Conservation (phyloP, 2,113 vertebrate species). For the Passer montanus region DNA sequence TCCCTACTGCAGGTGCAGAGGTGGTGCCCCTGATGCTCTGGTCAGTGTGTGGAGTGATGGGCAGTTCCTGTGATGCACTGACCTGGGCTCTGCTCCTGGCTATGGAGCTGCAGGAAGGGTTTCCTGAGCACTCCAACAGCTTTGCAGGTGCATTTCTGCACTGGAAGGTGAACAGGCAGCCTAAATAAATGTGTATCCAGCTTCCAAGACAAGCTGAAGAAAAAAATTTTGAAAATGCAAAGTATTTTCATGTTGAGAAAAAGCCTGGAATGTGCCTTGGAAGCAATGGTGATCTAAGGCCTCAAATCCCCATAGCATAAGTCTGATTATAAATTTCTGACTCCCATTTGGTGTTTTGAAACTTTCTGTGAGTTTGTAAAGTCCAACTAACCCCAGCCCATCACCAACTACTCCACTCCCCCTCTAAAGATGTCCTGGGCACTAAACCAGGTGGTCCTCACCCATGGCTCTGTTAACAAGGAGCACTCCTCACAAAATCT, state of each 20-base stretch:
- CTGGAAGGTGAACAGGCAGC: not conserved
- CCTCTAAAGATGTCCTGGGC: not conserved
- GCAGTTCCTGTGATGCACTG: not conserved
- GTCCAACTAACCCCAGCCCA: too few species aligned
- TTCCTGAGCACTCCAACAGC: not conserved
- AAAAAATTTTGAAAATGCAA: not conserved
- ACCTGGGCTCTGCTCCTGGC: not conserved
- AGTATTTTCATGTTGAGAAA: not conserved
- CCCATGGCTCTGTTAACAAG: not conserved
- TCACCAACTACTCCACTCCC: not conserved
- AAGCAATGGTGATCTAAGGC: not conserved
- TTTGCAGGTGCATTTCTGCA: not conserved
- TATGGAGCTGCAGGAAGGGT: not conserved
- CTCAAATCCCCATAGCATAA: not conserved
- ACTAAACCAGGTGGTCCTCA: not conserved
- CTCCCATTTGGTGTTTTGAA: not conserved
- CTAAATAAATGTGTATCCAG: not conserved
- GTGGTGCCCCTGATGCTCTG: not conserved
- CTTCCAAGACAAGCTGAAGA: not conserved
- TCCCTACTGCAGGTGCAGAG: not conserved
- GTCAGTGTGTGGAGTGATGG: accelerated
- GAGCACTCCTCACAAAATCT: not conserved
- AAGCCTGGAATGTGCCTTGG: not conserved
- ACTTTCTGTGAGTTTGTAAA: not conserved
- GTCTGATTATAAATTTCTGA: not conserved